phyloP scores from a whole-genome alignment of 2,888 invertebrate genomes.

The Glomeris marginata region DNA sequence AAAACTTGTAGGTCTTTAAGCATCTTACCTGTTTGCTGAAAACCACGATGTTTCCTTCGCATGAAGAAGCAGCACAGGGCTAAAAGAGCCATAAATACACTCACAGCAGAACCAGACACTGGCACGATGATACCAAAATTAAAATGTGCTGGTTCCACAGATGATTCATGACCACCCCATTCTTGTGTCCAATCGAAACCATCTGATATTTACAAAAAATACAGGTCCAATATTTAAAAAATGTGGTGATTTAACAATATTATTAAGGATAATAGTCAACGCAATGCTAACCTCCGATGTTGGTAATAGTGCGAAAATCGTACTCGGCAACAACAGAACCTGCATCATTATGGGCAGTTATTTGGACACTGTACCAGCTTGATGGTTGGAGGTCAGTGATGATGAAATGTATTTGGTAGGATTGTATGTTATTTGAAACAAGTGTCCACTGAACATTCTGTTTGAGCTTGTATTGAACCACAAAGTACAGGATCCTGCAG shows the following conservation, averaged over 20 bases:
- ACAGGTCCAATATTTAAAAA: not conserved
- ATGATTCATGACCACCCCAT: slow-evolving; percentile 6
- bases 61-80: slow-evolving; percentile 13
- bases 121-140: slow-evolving; percentile 14
- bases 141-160: slow-evolving; percentile 5
- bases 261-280: not conserved
- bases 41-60: slow-evolving; percentile 14
- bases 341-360: slow-evolving; percentile 56
- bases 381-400: slow-evolving; percentile 50
- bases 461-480: slow-evolving; percentile 40
- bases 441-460: slow-evolving; percentile 37
- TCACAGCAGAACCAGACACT: slow-evolving; percentile 12
- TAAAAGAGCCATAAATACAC: slow-evolving; percentile 12
- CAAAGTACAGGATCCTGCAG: slow-evolving; percentile 62
- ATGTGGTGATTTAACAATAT: not conserved
- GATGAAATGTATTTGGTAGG: slow-evolving; percentile 35
- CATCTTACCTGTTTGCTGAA: slow-evolving; percentile 12
- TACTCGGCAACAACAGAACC: slow-evolving; percentile 51
- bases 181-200: not conserved
- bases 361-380: slow-evolving; percentile 52
- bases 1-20: too few relatives aligned
- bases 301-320: slow-evolving; percentile 55
- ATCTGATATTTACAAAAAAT: not conserved
- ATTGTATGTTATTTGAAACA: slow-evolving; percentile 37
- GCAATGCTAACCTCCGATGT: slow-evolving; percentile 43